Evolutionary conservation across 2,797 vertebrate species (phyloP), one percentile per base, ranked within the genome.

Genomic region (Cossypha caffra): DNA sequence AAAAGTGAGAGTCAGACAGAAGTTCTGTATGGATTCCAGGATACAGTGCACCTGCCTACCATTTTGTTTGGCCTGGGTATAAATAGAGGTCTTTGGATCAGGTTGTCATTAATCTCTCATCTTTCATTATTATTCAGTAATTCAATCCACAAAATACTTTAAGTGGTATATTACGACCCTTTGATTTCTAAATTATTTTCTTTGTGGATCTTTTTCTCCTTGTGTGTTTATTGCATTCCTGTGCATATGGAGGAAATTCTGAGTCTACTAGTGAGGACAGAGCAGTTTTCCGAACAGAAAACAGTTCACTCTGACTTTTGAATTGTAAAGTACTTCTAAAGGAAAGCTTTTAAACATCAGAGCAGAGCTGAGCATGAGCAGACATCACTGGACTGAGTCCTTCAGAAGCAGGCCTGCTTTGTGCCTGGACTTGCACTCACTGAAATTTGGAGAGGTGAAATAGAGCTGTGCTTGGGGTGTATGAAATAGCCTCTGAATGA

Each of bases 61-160:
- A 91, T 96, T 90, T 88, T 88, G 86, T 88, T 95, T 93, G 80
- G 54, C 68, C 61, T 86, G 61, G 28, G 25, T 72, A 92, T 96
- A 96, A 95, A 96, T 92, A 90, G 93, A 94, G 35, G 64, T 28
- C 81, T 88, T 95, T 95, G 93, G 80, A 93, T 76, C 82, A 87
- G 43, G 52, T 93, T 93, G 63, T 51, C 43, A 82, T 96, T 96
- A 88, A 93, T 97, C 82, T 96, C 84, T 95, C 88, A 93, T 97
- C 82, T 92, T 90, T 86, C 62, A 51, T 86, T 95, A 94, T 93
- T 95, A 95, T 90, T 94, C 82, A 92, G 95, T 90, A 93, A 95
- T 94, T 95, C 92, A 95, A 97, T 96, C 85, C 84, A 84, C 51
- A 88, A 93, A 97, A 96, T 93, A 51, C 74, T 95, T 73, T 80